Evolutionary conservation across 2,113 vertebrate genomes (phyloP).

Genomic region (Galemys pyrenaicus): DNA sequence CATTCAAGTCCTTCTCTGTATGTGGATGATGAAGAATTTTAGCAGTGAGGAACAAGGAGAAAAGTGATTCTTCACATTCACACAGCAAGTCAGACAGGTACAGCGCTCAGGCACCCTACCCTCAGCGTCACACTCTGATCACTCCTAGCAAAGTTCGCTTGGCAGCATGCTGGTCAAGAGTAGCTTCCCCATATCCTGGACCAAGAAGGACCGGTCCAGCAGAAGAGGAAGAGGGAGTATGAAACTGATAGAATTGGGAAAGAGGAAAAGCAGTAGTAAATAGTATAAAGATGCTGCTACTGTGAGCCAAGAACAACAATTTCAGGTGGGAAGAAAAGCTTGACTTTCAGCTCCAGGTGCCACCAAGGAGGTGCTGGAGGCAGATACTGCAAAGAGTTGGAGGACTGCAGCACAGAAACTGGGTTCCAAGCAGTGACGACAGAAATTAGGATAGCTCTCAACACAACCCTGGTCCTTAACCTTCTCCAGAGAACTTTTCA

Average conservation of each 20-base stretch:
- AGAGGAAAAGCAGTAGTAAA: background rate
- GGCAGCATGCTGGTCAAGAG: background rate
- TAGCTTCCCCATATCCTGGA: slow-evolving; percentile 3
- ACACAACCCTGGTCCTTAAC: background rate
- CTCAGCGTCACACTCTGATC: background rate
- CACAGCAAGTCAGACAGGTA: background rate
- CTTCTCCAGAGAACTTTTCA: background rate
- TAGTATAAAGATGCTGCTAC: background rate
- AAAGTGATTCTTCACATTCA: background rate
- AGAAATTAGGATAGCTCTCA: background rate
- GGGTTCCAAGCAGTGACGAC: background rate
- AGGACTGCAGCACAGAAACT: background rate
- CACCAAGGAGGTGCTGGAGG: background rate
- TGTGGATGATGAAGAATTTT: background rate
- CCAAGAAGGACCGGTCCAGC: background rate
- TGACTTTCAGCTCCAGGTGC: background rate
- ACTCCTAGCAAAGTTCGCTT: background rate
- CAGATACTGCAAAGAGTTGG: background rate
- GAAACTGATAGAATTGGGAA: background rate
- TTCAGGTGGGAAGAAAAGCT: background rate
- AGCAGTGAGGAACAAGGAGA: background rate
- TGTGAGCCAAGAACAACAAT: background rate
- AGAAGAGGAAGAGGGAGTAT: background rate
- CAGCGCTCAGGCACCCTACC: background rate
- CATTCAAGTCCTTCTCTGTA: background rate